phyloP scores from a whole-genome alignment of 2,888 invertebrate genomes.

The Gymnoscelis rufifasciata region DNA sequence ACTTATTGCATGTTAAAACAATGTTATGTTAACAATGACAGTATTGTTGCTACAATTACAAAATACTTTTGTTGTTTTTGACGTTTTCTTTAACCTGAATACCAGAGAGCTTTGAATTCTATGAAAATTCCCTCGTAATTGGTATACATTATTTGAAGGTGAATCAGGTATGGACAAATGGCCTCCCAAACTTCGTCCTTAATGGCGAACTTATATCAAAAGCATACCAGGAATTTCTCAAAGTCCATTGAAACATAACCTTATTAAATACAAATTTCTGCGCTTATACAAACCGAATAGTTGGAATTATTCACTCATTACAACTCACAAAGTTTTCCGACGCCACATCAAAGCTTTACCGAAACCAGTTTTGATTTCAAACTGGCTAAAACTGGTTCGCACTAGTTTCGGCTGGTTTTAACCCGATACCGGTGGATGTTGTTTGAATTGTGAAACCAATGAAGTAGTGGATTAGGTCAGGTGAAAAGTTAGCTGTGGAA shows the following conservation, averaged over 20 bases:
- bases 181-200: neutral
- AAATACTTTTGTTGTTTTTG: no score
- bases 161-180: neutral
- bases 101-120: no score
- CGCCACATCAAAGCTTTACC: slow-evolving; percentile 44
- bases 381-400: slow-evolving; percentile 33
- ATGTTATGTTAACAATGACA: no score
- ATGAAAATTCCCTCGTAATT: no score
- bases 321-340: slow-evolving; percentile 29
- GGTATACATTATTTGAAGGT: no score
- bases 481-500: neutral
- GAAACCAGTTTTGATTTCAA: slow-evolving; percentile 27
- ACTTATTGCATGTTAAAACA: no score
- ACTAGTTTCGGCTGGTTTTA: slow-evolving; percentile 33
- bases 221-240: neutral
- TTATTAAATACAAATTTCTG: slow-evolving; percentile 1
- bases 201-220: neutral
- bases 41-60: no score
- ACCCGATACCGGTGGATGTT: slow-evolving; percentile 23
- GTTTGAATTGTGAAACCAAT: slow-evolving; percentile 2
- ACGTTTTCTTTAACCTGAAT: no score
- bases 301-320: slow-evolving; percentile 5
- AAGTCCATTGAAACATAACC: slow-evolving; percentile 3
- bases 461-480: slow-evolving; percentile 1
- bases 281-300: slow-evolving; percentile 12